Percentiles rank a stretch among this genome's conserved stretches.
phyloP scores from a whole-genome alignment of 2,797 vertebrate genomes.

The Betta splendens region DNA sequence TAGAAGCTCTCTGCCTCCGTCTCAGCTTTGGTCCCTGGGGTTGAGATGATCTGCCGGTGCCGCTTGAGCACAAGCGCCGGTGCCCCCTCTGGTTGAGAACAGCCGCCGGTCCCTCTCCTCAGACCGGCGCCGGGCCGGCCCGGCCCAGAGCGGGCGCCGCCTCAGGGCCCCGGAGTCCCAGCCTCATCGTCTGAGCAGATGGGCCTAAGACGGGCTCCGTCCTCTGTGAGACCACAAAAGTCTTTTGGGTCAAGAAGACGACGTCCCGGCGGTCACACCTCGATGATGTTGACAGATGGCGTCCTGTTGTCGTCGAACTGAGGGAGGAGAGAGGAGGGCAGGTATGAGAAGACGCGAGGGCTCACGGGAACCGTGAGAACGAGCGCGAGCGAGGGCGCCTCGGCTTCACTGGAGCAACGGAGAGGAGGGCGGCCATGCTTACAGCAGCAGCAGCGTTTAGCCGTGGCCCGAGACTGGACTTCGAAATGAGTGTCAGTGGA shows the following conservation, averaged over 20 bases:
- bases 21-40: conserved; percentile 62
- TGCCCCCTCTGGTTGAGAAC: conserved; percentile 28
- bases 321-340: conserved; percentile 52
- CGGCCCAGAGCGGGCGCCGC: conserved; percentile 27
- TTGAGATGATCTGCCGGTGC: conserved; percentile 32
- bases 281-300: conserved; percentile 88
- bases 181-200: conserved; percentile 62
- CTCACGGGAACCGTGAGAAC: conserved; percentile 29
- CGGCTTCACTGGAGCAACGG: too few relatives aligned
- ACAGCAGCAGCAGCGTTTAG: conserved; percentile 15
- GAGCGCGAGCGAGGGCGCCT: conserved; percentile 62
- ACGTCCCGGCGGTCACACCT: conserved; percentile 83
- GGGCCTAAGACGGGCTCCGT: conserved; percentile 44
- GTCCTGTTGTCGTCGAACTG: conserved; percentile 85
- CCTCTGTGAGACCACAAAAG: conserved; percentile 50
- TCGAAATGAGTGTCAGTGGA: conserved; percentile 48
- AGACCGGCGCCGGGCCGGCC: conserved; percentile 29
- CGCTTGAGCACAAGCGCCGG: conserved; percentile 33
- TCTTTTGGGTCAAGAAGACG: conserved; percentile 58
- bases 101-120: conserved; percentile 26
- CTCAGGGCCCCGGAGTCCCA: conserved; percentile 45
- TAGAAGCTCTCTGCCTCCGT: conserved; percentile 50
- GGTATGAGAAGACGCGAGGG: conserved; percentile 32
- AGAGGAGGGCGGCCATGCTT: conserved; percentile 49
- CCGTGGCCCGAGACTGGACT: conserved; percentile 26